Conservation (phyloP, 2,797 vertebrate species). For the Melanotaenia maccullochi region DNA sequence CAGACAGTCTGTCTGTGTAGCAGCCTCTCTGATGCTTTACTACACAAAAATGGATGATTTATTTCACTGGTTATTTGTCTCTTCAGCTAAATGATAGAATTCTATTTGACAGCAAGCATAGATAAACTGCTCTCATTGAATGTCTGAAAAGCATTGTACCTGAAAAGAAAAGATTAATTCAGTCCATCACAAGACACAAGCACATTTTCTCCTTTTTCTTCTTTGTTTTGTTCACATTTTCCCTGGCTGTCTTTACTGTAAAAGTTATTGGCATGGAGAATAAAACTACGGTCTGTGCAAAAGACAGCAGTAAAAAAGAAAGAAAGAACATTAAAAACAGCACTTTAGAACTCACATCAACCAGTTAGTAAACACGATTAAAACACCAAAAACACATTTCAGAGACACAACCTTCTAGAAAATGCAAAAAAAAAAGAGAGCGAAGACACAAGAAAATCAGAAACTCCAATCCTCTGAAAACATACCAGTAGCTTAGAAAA, state of each 20-base stretch:
- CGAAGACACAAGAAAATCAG: neutral
- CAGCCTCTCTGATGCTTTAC: constrained; percentile 50
- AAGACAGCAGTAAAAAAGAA: neutral
- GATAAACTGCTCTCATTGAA: constrained; percentile 67
- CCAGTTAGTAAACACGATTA: neutral
- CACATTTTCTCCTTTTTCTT: constrained; percentile 11
- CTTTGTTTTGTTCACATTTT: neutral
- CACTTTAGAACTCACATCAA: neutral
- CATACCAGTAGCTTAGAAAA: neutral
- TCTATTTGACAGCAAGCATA: constrained; percentile 66
- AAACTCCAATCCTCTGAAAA: neutral
- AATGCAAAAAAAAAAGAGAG: neutral
- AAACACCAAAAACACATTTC: neutral
- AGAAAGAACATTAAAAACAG: neutral
- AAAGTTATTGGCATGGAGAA: neutral
- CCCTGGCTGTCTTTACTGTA: neutral
- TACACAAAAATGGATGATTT: constrained; percentile 71
- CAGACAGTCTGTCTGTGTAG: constrained; percentile 60
- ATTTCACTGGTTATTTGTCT: constrained; percentile 75
- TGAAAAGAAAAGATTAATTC: constrained; percentile 76
- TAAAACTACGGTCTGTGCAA: neutral
- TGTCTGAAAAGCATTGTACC: constrained; percentile 66
- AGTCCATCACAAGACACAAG: constrained; percentile 66
- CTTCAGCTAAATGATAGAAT: constrained; percentile 70
- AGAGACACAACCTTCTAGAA: neutral